Base-by-base conservation (phyloP, 2,113 vertebrate species). In the Odontophorus gujanensis region DNA sequence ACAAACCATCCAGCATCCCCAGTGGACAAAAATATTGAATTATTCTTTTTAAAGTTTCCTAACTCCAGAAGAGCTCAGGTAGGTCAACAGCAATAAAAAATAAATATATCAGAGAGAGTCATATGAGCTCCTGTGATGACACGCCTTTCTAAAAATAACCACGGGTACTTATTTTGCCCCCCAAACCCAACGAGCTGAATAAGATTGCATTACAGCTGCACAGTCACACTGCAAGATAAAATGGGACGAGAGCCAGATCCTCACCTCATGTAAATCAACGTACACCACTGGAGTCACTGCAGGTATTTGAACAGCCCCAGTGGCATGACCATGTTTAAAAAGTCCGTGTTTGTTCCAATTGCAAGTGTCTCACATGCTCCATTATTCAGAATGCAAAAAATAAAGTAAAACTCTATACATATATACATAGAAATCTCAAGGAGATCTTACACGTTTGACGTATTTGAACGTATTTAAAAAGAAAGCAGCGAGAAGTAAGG, bases 81-180 rank as follows among this genome's bases (percentile, higher is more conserved):
- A 81, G 61, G 65, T 95, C 95, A 95, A 88, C 24, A 78, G 85
- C 61, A 90, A 90, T 88, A 92, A 87, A 85, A 95, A 87, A 89
- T 47, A 91, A 85, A 87, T 77, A 63, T 15, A 43, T 12, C 15
- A 89, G 62, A 40, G 38, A 43, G 45, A 86, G 48, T 85, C 85
- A 78, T 57, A 61, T 40, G 57, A 94, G 59, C 40, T 26, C 48
- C 10, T 81, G 76, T 38, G 36, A 95, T 78, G 68, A 94, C 1
- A 2, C 68, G 48, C 65, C 91, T 61, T 65, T 42, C 87, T 93
- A 95, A 95, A 95, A 91, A 96, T 94, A 95, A 90, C 48, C 61
- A 63, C 0, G 8, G 82, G 48, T 73, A 83, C 87, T 83, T 75
- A 86, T 90, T 93, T 95, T 87, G 75, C 89, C 96, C 80, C 80